These are phyloP conservation scores for Chymomyza fuscimana DNA, from an alignment of 2,888 invertebrate species.

Conservation along the genomic window DNA sequence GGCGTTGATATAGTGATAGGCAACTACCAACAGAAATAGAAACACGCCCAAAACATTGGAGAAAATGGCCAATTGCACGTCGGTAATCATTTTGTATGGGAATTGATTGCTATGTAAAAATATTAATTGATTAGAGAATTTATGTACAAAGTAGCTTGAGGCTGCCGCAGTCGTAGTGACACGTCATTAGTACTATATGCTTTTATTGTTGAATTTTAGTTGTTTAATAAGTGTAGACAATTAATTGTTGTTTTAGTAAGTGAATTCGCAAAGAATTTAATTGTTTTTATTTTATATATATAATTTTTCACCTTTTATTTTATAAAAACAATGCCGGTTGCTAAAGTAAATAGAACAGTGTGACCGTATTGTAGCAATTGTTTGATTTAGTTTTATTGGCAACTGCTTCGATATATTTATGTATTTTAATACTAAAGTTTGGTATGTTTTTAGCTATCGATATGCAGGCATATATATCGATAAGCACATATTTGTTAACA, in stretches of 20 bases:
- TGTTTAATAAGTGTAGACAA: neutral
- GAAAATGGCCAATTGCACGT: slow-evolving; percentile 96
- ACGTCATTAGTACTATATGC: slow-evolving; percentile 48
- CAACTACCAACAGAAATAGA: slow-evolving; percentile 94
- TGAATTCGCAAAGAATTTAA: neutral
- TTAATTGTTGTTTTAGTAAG: neutral
- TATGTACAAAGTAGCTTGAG: neutral
- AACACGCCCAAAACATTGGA: slow-evolving; percentile 97
- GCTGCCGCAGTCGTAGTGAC: slow-evolving; percentile 36
- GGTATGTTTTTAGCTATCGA: neutral
- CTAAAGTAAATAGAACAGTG: neutral
- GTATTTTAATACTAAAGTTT: neutral
- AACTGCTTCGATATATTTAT: too few relatives aligned
- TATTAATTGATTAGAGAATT: slow-evolving; percentile 20
- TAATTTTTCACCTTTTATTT: slow-evolving; percentile 45
- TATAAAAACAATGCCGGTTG: slow-evolving; percentile 50
- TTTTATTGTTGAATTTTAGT: neutral
- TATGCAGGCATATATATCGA: neutral
- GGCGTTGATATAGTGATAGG: slow-evolving; percentile 97
- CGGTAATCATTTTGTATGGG: slow-evolving; percentile 90
- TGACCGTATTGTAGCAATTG: neutral
- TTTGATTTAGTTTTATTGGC: neutral
- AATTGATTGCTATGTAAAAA: slow-evolving; percentile 14
- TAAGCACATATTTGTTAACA: too few relatives aligned
- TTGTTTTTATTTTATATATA: neutral